A percentile compares a stretch with the other conserved stretches of the same genome.
Conservation (phyloP, 2,113 vertebrate genomes). For the Tor tambroides region DNA sequence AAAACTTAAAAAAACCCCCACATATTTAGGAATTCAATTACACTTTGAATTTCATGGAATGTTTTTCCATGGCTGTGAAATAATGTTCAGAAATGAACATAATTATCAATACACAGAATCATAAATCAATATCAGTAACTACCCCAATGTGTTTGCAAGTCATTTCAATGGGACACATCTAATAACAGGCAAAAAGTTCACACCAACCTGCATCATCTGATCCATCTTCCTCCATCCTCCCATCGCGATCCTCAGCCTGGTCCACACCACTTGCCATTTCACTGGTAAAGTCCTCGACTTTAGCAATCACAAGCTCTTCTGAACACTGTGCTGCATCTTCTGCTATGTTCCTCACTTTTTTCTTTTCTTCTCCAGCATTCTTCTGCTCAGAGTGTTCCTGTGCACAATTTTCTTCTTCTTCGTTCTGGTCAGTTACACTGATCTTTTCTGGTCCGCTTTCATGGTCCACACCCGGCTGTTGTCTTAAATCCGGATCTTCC, state of each 20-base stretch:
- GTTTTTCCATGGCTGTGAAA: too few relatives aligned
- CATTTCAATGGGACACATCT: neutral
- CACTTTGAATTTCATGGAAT: too few relatives aligned
- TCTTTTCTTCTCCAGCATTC: neutral
- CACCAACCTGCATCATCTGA: constrained; percentile 33
- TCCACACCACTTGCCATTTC: constrained; percentile 16
- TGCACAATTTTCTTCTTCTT: neutral
- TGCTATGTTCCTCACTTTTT: neutral
- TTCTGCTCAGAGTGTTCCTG: neutral
- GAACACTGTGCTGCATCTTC: neutral
- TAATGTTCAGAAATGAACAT: too few relatives aligned
- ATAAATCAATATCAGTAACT: neutral
- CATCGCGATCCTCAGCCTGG: neutral
- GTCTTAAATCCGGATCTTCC: neutral
- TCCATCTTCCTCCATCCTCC: constrained; percentile 11
- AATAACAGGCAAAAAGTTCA: neutral
- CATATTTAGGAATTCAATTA: too few relatives aligned
- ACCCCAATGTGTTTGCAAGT: neutral
- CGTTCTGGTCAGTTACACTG: neutral
- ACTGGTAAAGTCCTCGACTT: neutral
- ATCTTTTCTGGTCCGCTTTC: neutral
- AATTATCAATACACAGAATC: too few relatives aligned
- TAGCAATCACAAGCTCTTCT: neutral
- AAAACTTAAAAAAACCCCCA: too few relatives aligned
- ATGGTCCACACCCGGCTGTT: neutral